Percentiles rank a stretch among this genome's conserved stretches.
phyloP scores from a whole-genome alignment of 2,113 vertebrate species.

The Chiloscyllium plagiosum region DNA sequence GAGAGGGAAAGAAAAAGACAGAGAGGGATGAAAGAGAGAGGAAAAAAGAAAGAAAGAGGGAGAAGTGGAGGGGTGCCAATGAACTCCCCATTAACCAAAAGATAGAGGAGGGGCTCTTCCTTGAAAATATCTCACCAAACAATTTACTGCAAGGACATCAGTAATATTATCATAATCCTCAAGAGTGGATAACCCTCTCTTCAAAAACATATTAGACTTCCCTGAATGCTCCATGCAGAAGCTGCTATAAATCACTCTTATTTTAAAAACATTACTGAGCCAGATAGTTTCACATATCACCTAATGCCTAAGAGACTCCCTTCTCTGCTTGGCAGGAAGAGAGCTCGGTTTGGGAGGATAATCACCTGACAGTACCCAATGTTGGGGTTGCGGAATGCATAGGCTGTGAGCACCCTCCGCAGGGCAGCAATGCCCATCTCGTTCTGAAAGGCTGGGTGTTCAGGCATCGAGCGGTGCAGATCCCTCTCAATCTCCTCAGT shows the following conservation, averaged over 20 bases:
- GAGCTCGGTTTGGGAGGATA: no score
- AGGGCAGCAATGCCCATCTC: slow-evolving; percentile 86
- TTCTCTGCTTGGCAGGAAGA: not conserved
- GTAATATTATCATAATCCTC: not conserved
- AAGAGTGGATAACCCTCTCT: not conserved
- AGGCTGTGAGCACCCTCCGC: slow-evolving; percentile 88
- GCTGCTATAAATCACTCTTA: not conserved
- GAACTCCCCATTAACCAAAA: no score
- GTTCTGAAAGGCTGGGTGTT: slow-evolving; percentile 94
- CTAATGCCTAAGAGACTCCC: not conserved
- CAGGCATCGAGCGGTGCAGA: slow-evolving; percentile 95
- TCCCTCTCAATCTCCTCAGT: slow-evolving; percentile 96
- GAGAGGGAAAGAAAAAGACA: no score
- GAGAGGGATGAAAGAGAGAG: not conserved
- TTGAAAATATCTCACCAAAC: no score
- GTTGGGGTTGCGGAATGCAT: slow-evolving; percentile 89
- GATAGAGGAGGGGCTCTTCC: no score
- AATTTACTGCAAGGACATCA: not conserved
- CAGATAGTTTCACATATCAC: not conserved
- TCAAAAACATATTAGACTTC: not conserved
- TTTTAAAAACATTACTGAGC: not conserved
- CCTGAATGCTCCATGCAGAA: not conserved
- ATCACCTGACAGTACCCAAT: slow-evolving; percentile 95
- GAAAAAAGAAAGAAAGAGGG: no score
- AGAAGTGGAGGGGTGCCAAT: no score